Conservation (phyloP, 2,113 vertebrate species). For the Oceanodroma tethys region DNA sequence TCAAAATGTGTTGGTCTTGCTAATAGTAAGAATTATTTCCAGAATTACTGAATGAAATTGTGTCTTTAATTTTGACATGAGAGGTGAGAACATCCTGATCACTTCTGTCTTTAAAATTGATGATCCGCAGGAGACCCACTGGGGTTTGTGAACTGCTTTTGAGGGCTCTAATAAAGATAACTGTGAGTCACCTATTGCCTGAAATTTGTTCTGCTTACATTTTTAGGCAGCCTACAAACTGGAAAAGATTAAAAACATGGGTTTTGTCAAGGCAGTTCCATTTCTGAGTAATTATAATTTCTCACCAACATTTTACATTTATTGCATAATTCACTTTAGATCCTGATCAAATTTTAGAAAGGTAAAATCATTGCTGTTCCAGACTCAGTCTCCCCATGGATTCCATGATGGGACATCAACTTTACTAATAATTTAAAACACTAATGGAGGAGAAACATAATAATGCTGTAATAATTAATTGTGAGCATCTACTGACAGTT, state of each 20-base stretch:
- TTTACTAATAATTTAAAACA: background rate
- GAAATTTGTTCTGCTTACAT: background rate
- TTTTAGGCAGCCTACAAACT: background rate
- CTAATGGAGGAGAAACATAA: background rate
- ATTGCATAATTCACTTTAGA: background rate
- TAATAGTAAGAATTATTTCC: background rate
- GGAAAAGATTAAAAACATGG: background rate
- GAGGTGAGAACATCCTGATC: background rate
- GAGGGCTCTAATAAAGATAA: background rate
- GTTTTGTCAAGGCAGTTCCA: background rate
- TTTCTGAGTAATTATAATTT: background rate
- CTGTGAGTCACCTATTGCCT: background rate
- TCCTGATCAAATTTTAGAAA: background rate
- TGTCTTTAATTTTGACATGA: background rate
- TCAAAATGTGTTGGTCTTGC: background rate
- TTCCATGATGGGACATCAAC: background rate
- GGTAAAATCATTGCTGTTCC: background rate
- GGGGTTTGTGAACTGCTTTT: background rate
- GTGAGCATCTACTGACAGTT: background rate
- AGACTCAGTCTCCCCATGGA: background rate
- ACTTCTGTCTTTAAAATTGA: background rate
- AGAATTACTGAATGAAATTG: background rate
- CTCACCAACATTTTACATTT: background rate
- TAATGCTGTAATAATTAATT: background rate
- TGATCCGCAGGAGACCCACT: background rate